phyloP scores from a whole-genome alignment of 1,140 invertebrate species.

The Eupristina koningsbergeri region DNA sequence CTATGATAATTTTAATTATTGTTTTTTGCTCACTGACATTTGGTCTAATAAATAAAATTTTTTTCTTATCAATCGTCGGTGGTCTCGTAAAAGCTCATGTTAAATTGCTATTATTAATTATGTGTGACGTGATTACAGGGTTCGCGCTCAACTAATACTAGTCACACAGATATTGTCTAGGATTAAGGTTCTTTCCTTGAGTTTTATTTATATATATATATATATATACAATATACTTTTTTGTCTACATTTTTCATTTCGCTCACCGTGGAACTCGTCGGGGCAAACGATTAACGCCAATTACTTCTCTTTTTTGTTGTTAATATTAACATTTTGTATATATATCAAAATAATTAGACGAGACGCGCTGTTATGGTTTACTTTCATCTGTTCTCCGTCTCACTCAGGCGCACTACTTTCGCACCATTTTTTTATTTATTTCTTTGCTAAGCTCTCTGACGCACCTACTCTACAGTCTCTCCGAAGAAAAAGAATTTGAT shows the following conservation, averaged over 20 bases:
- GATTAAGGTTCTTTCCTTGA: conserved; percentile 32
- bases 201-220: conserved; percentile 8
- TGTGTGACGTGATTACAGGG: conserved; percentile 48
- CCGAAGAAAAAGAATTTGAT: conserved; percentile 27
- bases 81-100: conserved; percentile 39
- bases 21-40: not conserved
- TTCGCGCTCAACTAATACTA: conserved; percentile 59
- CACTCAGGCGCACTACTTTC: conserved; percentile 6
- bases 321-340: not conserved
- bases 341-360: not conserved
- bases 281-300: not conserved
- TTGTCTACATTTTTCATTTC: not conserved
- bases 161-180: conserved; percentile 59
- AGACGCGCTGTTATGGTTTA: not conserved
- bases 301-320: not conserved
- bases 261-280: not conserved
- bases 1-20: not conserved
- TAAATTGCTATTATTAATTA: conserved; percentile 51
- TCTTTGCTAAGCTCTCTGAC: conserved; percentile 18
- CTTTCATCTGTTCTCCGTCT: conserved; percentile 19
- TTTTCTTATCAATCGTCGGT: conserved; percentile 26
- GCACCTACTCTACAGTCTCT: not conserved
- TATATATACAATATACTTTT: too few relatives aligned
- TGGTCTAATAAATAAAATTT: conserved; percentile 29
- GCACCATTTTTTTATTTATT: not conserved